phyloP scores from a whole-genome alignment of 2,888 invertebrate species.

The Acleris literana region DNA sequence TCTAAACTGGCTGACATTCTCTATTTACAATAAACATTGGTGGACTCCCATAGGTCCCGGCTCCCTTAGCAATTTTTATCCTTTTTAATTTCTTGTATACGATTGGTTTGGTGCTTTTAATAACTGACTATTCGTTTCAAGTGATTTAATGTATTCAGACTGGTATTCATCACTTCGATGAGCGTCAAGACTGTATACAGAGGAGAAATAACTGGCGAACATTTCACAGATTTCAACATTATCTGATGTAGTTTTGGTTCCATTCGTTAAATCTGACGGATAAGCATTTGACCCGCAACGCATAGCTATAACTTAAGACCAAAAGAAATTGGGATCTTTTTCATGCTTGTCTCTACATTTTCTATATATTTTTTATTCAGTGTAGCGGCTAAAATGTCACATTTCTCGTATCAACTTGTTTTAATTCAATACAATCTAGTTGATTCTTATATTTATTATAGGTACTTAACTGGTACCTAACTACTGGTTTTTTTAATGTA shows the following conservation, averaged over 20 bases:
- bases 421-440: constrained; percentile 18
- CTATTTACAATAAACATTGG: too few species aligned
- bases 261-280: constrained; percentile 17
- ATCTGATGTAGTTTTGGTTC: neutral
- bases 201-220: constrained; percentile 1
- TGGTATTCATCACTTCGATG: too few species aligned
- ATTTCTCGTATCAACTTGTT: constrained; percentile 7
- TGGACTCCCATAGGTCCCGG: too few species aligned
- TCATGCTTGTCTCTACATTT: constrained; percentile 12
- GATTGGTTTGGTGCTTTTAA: too few species aligned
- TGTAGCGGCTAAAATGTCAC: neutral
- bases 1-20: too few species aligned
- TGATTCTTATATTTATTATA: constrained; percentile 33
- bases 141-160: too few species aligned
- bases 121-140: too few species aligned
- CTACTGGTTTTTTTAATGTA: too few species aligned
- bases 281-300: constrained; percentile 27
- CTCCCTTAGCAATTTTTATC: too few species aligned
- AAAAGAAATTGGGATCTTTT: constrained; percentile 30
- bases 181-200: too few species aligned
- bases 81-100: too few species aligned
- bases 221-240: constrained; percentile 6
- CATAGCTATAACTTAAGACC: constrained; percentile 23
- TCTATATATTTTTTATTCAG: neutral
- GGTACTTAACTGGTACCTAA: too few species aligned